A percentile compares a stretch with the other conserved stretches of the same genome.
Conservation (phyloP, 2,888 invertebrate genomes). For the Drosophila dives region DNA sequence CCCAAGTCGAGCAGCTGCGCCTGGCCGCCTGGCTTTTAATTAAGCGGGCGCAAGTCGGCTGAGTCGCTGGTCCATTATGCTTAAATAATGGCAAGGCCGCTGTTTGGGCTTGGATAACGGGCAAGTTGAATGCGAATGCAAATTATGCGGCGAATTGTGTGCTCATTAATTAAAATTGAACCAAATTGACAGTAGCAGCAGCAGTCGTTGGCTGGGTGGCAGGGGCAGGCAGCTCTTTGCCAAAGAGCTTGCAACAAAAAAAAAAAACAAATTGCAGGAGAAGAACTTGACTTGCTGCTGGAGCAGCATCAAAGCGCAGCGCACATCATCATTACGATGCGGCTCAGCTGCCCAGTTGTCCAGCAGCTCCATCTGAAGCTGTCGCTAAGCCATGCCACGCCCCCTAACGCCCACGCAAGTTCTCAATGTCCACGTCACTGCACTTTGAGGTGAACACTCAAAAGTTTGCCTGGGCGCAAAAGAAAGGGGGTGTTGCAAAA, state of each 20-base stretch:
- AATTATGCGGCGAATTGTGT: constrained; percentile 77
- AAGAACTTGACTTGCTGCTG: constrained; percentile 16
- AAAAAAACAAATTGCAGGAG: not conserved
- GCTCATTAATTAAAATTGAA: constrained; percentile 80
- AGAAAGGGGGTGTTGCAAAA: constrained; percentile 22
- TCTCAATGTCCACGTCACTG: constrained; percentile 72
- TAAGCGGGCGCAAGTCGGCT: constrained; percentile 73
- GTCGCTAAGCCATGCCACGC: constrained; percentile 27
- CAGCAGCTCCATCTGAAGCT: constrained; percentile 15
- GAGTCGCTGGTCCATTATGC: constrained; percentile 71
- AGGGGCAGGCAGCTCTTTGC: constrained; percentile 13
- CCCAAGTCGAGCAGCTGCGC: constrained; percentile 25
- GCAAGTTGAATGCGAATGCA: constrained; percentile 54
- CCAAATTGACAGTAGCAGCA: constrained; percentile 59
- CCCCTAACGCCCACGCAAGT: constrained; percentile 37
- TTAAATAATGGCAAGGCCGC: constrained; percentile 71
- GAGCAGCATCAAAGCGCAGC: constrained; percentile 41
- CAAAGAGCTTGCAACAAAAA: not conserved
- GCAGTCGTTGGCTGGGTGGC: not conserved
- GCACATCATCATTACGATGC: constrained; percentile 43
- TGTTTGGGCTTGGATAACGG: constrained; percentile 11
- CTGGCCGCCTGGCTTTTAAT: constrained; percentile 54
- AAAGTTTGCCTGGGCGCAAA: constrained; percentile 56
- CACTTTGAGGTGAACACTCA: constrained; percentile 78
- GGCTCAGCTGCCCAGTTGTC: constrained; percentile 3